A percentile compares a stretch with the other conserved stretches of the same genome.
Conservation (phyloP, 2,888 invertebrate genomes). For the Craniophora ligustri region DNA sequence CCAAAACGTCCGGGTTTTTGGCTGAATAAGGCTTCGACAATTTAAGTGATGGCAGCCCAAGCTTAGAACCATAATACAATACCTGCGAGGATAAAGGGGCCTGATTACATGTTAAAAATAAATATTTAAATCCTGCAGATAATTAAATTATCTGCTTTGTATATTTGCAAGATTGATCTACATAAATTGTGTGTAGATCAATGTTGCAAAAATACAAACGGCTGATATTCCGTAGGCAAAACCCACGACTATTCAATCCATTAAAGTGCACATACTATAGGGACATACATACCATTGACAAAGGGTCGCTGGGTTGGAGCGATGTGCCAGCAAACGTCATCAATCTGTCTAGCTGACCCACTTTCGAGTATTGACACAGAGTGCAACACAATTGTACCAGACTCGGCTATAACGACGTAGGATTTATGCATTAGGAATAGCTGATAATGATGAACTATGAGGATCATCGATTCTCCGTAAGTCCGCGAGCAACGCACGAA, state of each 20-base stretch:
- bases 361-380: conserved; percentile 56
- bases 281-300: conserved; percentile 37
- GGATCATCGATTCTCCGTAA: conserved; percentile 49
- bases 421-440: conserved; percentile 52
- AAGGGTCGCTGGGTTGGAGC: conserved; percentile 43
- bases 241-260: conserved; percentile 32
- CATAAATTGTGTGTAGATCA: conserved; percentile 8
- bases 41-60: no score
- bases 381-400: conserved; percentile 45
- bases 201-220: conserved; percentile 2
- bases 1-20: no score
- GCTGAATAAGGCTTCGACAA: no score
- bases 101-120: no score
- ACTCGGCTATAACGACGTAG: conserved; percentile 31
- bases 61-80: no score
- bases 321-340: conserved; percentile 49
- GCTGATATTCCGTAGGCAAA: conserved; percentile 14
- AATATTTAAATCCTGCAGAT: no score
- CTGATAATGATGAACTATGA: conserved; percentile 56
- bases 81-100: no score
- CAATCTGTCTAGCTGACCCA: conserved; percentile 56
- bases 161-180: neutral
- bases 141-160: no score
- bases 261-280: conserved; percentile 28
- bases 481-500: conserved; percentile 45